These are phyloP conservation scores for Dicrurus megarhynchus DNA, from an alignment of 2,113 vertebrate genomes.

Conservation along the genomic window DNA sequence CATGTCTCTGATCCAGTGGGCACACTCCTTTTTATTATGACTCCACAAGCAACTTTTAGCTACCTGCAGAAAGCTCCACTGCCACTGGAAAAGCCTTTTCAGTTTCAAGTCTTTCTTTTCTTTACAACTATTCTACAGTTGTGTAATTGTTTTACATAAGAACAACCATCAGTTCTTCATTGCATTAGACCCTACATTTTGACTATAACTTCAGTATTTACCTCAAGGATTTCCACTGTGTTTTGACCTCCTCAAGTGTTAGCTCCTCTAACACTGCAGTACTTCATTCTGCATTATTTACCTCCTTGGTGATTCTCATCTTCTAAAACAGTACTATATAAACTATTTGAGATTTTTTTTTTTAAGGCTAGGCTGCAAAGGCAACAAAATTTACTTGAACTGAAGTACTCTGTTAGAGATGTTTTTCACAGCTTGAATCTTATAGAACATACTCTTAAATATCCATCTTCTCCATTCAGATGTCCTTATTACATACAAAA, in stretches of 20 bases:
- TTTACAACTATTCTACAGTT: not conserved
- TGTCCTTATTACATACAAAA: not conserved
- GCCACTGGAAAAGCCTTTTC: not conserved
- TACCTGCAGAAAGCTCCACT: not conserved
- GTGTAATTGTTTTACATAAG: not conserved
- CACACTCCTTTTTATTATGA: not conserved
- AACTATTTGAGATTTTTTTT: not conserved
- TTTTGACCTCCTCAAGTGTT: not conserved
- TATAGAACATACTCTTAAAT: not conserved
- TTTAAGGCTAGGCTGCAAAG: not conserved
- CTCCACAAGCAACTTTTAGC: not conserved
- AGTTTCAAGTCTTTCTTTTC: not conserved
- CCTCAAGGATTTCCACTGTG: not conserved
- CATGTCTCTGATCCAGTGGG: not conserved
- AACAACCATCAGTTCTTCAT: not conserved
- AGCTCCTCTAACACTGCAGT: not conserved
- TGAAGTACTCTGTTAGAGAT: not conserved
- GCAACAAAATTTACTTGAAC: not conserved
- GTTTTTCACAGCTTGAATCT: not conserved
- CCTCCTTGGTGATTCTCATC: not conserved
- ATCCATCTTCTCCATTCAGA: not conserved
- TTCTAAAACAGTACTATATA: not conserved
- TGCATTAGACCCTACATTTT: not conserved
- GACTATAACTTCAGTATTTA: not conserved
- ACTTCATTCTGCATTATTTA: not conserved